Percentiles rank a stretch among this genome's conserved stretches.
Evolutionary conservation across 1,140 invertebrate genomes (phyloP).

Genomic region (Rhyzopertha dominica): DNA sequence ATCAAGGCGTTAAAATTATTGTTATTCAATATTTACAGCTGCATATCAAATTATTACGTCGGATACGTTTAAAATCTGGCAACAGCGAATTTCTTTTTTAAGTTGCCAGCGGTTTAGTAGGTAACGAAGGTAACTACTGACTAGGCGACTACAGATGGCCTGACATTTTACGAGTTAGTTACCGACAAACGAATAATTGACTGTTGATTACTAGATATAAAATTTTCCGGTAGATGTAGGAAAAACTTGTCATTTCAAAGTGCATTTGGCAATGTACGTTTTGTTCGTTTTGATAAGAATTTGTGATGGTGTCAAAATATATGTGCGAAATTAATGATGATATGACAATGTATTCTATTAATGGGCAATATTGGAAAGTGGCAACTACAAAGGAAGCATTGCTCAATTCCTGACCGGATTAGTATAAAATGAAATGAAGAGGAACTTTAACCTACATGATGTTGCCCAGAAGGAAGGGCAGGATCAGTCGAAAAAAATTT

Average conservation of each 20-base stretch:
- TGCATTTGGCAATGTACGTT: constrained; percentile 23
- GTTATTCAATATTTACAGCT: no score
- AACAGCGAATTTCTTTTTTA: no score
- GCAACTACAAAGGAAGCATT: constrained; percentile 32
- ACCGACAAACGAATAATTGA: no score
- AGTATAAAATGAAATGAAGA: constrained; percentile 45
- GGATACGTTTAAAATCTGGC: no score
- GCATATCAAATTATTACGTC: no score
- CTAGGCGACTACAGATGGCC: no score
- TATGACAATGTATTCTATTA: constrained; percentile 37
- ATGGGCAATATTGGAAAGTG: constrained; percentile 22
- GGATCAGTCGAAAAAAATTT: constrained; percentile 44
- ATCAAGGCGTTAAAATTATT: no score
- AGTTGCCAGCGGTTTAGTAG: no score
- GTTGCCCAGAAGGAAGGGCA: constrained; percentile 42
- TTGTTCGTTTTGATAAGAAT: constrained; percentile 40
- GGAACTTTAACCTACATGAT: constrained; percentile 38
- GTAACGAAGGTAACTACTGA: no score
- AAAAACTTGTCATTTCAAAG: constrained; percentile 19
- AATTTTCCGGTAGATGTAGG: constrained; percentile 24
- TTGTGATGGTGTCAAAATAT: constrained; percentile 45
- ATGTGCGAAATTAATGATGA: constrained; percentile 39
- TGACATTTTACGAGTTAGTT: no score
- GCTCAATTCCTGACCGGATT: constrained; percentile 43
- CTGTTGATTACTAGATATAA: no score